A percentile compares a stretch with the other conserved stretches of the same genome.
phyloP scores from a whole-genome alignment of 2,888 invertebrate genomes.

The Diarsia dahlii region DNA sequence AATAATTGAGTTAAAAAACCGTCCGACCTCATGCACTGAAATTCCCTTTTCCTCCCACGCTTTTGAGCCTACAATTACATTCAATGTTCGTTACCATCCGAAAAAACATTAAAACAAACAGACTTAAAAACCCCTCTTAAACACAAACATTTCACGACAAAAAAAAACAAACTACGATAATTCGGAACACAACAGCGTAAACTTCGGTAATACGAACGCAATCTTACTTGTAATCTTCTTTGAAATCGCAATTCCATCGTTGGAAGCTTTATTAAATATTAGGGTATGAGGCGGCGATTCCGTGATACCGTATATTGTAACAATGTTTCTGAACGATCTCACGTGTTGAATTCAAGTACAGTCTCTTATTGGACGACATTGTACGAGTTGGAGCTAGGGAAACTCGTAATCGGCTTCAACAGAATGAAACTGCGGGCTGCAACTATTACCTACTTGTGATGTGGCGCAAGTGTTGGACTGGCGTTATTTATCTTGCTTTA shows the following conservation, averaged over 20 bases:
- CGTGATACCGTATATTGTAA: conserved; percentile 57
- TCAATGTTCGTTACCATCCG: conserved; percentile 13
- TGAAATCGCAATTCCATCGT: conserved; percentile 62
- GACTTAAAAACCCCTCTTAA: conserved; percentile 28
- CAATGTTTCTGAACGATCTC: conserved; percentile 69
- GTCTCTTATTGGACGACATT: conserved; percentile 70
- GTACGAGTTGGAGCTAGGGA: conserved; percentile 66
- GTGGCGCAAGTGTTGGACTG: conserved; percentile 57
- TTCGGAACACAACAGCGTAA: conserved; percentile 35
- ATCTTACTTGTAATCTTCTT: conserved; percentile 65
- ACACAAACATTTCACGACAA: conserved; percentile 21
- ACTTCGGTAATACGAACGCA: conserved; percentile 61
- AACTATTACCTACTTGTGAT: conserved; percentile 67
- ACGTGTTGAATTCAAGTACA: conserved; percentile 68
- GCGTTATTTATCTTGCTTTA: neutral
- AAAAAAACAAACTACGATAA: conserved; percentile 50
- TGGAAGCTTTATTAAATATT: conserved; percentile 67
- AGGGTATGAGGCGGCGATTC: conserved; percentile 48
- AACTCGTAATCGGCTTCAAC: conserved; percentile 76
- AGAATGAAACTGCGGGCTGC: conserved; percentile 75
- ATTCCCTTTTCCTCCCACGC: neutral
- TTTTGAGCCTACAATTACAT: conserved; percentile 10
- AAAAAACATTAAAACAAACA: conserved; percentile 31
- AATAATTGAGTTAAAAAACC: conserved; percentile 14
- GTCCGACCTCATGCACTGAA: neutral